Conservation (phyloP, 2,113 vertebrate genomes). For the Microcebus ravelobensis region DNA sequence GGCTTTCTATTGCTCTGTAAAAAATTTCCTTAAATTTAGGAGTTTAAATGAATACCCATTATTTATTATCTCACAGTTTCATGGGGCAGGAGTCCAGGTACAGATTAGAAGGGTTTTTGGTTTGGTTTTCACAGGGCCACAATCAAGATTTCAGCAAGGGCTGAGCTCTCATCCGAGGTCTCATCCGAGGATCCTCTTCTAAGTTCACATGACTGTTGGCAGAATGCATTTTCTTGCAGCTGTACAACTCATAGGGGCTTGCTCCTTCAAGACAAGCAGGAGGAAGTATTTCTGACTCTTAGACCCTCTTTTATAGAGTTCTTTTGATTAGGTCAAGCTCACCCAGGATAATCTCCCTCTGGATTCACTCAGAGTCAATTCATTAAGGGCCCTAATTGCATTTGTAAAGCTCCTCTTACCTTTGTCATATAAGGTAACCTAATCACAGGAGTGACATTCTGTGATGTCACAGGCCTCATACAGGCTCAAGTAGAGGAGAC, state of each 20-base stretch:
- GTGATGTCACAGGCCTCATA: background rate
- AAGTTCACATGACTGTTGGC: background rate
- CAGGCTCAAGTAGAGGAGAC: background rate
- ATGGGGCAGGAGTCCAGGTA: background rate
- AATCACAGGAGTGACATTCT: background rate
- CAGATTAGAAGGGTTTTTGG: background rate
- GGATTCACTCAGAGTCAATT: background rate
- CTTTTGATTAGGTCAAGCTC: background rate
- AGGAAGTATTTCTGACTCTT: too few relatives aligned
- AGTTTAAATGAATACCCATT: background rate
- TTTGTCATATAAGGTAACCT: background rate
- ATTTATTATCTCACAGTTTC: conserved; percentile 27
- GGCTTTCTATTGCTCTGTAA: background rate
- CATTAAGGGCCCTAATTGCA: background rate
- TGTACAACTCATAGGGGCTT: too few relatives aligned
- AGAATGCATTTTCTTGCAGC: background rate
- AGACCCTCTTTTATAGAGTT: background rate
- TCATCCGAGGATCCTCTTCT: background rate
- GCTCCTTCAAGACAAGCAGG: too few relatives aligned
- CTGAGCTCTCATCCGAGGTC: background rate
- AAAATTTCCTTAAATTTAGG: background rate
- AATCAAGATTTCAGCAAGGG: background rate
- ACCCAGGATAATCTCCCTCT: background rate
- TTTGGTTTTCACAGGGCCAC: background rate
- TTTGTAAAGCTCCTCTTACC: background rate